phyloP scores from a whole-genome alignment of 2,888 invertebrate species.

The Nemotelus pantherinus region DNA sequence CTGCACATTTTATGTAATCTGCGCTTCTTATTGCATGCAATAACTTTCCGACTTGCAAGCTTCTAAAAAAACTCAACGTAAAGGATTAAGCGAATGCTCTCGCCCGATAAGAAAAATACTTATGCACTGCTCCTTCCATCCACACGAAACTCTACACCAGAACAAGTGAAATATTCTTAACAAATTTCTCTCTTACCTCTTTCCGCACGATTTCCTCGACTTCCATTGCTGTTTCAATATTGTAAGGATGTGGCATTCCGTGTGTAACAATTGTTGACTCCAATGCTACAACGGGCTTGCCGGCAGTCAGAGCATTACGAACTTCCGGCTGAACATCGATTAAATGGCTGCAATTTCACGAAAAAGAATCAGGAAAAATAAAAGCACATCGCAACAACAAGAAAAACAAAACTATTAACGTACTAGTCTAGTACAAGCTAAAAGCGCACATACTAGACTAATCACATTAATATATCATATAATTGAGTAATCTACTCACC shows the following conservation, averaged over 20 bases:
- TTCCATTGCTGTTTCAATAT: slow-evolving; percentile 83
- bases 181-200: slow-evolving; percentile 65
- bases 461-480: neutral
- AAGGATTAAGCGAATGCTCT: no score
- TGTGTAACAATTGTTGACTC: slow-evolving; percentile 99
- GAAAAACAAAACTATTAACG: no score
- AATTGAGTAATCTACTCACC: slow-evolving; percentile 15
- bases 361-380: slow-evolving; percentile 11
- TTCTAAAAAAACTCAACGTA: no score
- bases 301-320: slow-evolving; percentile 69
- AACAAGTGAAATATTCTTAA: no score
- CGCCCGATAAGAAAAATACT: no score
- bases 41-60: no score
- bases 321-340: slow-evolving; percentile 72
- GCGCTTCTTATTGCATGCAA: no score
- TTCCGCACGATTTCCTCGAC: slow-evolving; percentile 82
- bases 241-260: slow-evolving; percentile 95
- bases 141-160: no score
- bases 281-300: slow-evolving; percentile 86
- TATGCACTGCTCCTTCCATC: no score
- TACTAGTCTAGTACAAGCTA: no score
- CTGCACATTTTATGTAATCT: no score
- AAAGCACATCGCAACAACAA: neutral
- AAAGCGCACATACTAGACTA: neutral
- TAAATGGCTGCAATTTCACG: slow-evolving; percentile 43